A percentile compares a stretch with the other conserved stretches of the same genome.
These are phyloP conservation scores for Campoletis sonorensis DNA, from an alignment of 1,140 invertebrate genomes.

Conservation along the genomic window DNA sequence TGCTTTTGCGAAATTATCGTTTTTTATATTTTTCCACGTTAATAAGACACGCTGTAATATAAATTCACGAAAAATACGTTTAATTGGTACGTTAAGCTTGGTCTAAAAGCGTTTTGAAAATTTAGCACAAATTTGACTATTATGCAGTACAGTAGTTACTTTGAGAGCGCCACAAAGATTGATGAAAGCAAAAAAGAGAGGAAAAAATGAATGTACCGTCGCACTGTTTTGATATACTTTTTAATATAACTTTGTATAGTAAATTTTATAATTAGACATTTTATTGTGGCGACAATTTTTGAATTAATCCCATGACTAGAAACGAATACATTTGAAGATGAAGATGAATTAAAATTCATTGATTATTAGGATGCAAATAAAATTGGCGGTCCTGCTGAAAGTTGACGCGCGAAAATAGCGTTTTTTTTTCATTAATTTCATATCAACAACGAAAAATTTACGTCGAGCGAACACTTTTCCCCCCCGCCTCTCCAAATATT, in stretches of 20 bases:
- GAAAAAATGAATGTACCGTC: slow-evolving; percentile 26
- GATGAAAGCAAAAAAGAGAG: not conserved
- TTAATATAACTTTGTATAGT: slow-evolving; percentile 54
- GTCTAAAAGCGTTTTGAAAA: too few species aligned
- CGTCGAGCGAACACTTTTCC: too few species aligned
- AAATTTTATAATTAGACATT: slow-evolving; percentile 52
- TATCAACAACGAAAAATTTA: not conserved
- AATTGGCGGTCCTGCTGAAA: not conserved
- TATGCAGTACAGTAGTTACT: too few species aligned
- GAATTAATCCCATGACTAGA: slow-evolving; percentile 35
- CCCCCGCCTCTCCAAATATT: not conserved
- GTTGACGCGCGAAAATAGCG: too few species aligned
- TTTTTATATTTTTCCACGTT: too few species aligned
- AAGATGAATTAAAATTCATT: not conserved
- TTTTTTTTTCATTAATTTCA: slow-evolving; percentile 8
- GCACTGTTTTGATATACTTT: slow-evolving; percentile 53
- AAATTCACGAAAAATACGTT: too few species aligned
- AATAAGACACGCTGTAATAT: too few species aligned
- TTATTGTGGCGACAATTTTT: slow-evolving; percentile 33
- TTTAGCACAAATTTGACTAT: too few species aligned
- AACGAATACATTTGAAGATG: slow-evolving; percentile 30
- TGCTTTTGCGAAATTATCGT: too few species aligned
- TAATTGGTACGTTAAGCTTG: too few species aligned
- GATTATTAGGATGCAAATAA: not conserved
- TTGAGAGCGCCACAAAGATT: too few species aligned